A percentile compares a stretch with the other conserved stretches of the same genome.
These are phyloP conservation scores for Phylloscopus whistleri DNA, from an alignment of 2,113 vertebrate genomes.

Conservation along the genomic window DNA sequence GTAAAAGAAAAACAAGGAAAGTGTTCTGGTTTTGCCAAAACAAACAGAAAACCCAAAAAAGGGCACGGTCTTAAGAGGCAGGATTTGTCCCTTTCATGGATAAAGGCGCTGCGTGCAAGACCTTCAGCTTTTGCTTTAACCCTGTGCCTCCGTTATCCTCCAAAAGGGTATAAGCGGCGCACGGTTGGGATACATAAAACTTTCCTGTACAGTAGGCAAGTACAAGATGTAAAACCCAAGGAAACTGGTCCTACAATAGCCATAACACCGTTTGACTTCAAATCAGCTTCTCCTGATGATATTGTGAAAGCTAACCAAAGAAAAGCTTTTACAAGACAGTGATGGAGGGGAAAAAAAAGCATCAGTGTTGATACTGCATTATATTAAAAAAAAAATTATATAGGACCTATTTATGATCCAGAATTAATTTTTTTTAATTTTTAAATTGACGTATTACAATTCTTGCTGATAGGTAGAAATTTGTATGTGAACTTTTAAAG, in stretches of 20 bases:
- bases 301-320: constrained; percentile 88
- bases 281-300: constrained; percentile 94
- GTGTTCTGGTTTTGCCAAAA: constrained; percentile 33
- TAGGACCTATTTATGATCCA: constrained; percentile 40
- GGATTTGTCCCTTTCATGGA: constrained; percentile 64
- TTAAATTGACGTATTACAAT: constrained; percentile 12
- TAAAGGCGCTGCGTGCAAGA: constrained; percentile 73
- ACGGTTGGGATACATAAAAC: constrained; percentile 62
- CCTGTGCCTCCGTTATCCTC: constrained; percentile 77
- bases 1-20: constrained; percentile 53
- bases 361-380: background rate
- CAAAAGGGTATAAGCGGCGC: constrained; percentile 57
- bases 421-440: constrained; percentile 16
- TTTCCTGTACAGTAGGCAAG: constrained; percentile 77
- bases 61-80: constrained; percentile 38
- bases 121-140: constrained; percentile 91
- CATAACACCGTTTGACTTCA: constrained; percentile 87
- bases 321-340: constrained; percentile 86
- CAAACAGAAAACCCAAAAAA: constrained; percentile 56
- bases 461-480: constrained; percentile 51
- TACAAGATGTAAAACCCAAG: constrained; percentile 71
- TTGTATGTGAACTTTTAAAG: constrained; percentile 29
- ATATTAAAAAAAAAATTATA: background rate
- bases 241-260: constrained; percentile 70
- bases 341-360: background rate